Evolutionary conservation across 2,113 vertebrate species (phyloP).

Genomic region (Laterallus jamaicensis): DNA sequence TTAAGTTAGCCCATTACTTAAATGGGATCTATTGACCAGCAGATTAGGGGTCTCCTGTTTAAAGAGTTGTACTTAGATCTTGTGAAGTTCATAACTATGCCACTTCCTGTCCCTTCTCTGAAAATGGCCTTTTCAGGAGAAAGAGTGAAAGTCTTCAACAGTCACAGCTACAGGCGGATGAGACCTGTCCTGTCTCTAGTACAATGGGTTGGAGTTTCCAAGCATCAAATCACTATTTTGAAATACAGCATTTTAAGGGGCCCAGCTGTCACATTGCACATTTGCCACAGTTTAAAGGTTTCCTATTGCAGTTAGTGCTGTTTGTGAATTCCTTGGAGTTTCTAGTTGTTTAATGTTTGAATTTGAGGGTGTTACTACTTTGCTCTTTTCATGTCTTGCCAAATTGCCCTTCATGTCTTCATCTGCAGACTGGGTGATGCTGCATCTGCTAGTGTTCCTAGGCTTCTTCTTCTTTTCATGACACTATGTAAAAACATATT

Average conservation of each 20-base stretch:
- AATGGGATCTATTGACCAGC: neutral
- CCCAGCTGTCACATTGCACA: rapidly evolving
- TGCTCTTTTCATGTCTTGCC: neutral
- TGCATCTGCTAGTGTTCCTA: neutral
- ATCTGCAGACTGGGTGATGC: rapidly evolving
- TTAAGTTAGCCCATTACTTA: neutral
- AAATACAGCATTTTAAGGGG: neutral
- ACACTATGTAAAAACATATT: neutral
- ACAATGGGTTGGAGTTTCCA: rapidly evolving
- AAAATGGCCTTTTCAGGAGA: neutral
- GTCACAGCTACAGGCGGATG: rapidly evolving
- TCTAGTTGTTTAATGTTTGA: neutral
- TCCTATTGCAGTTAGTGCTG: neutral
- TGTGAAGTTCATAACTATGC: neutral
- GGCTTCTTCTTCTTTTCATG: neutral
- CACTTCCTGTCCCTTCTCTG: neutral
- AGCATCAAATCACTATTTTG: neutral
- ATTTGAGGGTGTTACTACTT: neutral
- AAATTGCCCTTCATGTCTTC: neutral
- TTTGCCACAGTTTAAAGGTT: neutral
- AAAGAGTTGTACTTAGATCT: neutral
- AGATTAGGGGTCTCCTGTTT: neutral
- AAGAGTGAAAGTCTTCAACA: neutral
- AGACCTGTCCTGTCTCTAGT: neutral
- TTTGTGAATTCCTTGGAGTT: neutral